These are phyloP conservation scores for Proteles cristata DNA, from an alignment of 2,113 vertebrate genomes.

Conservation along the genomic window DNA sequence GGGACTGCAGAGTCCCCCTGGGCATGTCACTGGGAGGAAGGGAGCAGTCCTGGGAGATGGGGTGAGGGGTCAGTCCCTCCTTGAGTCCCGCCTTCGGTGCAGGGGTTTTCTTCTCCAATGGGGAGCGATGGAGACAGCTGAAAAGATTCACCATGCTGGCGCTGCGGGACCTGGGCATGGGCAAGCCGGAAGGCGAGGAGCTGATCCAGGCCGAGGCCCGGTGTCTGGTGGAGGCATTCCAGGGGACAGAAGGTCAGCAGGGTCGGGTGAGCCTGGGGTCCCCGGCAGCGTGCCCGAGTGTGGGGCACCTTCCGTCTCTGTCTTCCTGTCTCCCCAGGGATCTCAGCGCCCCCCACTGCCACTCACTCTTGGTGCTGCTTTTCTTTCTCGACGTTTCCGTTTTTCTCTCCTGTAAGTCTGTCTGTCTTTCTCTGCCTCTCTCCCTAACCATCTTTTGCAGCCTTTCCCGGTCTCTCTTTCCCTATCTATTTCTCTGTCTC, in stretches of 20 bases:
- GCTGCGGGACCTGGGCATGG: slow-evolving; percentile 85
- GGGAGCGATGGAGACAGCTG: slow-evolving; percentile 73
- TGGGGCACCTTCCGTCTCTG: background rate
- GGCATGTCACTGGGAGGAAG: background rate
- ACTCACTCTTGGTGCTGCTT: background rate
- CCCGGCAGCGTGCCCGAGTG: fast-evolving
- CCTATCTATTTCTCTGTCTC: background rate
- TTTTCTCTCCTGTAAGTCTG: background rate
- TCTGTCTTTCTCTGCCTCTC: background rate
- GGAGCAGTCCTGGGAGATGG: background rate
- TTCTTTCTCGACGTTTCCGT: background rate
- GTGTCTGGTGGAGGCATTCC: slow-evolving; percentile 78
- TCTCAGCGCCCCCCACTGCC: background rate
- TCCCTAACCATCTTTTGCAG: background rate
- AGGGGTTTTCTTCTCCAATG: slow-evolving; percentile 76
- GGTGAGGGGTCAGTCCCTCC: background rate
- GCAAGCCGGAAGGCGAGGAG: slow-evolving; percentile 82
- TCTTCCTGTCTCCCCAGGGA: background rate
- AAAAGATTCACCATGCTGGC: slow-evolving; percentile 76
- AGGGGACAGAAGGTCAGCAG: slow-evolving; percentile 80
- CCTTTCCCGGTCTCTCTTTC: background rate
- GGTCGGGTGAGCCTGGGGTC: background rate
- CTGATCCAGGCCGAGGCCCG: slow-evolving; percentile 80
- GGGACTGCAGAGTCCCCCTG: background rate
- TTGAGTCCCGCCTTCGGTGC: background rate